phyloP scores from a whole-genome alignment of 2,888 invertebrate species.

The Tuberolachnus salignus region DNA sequence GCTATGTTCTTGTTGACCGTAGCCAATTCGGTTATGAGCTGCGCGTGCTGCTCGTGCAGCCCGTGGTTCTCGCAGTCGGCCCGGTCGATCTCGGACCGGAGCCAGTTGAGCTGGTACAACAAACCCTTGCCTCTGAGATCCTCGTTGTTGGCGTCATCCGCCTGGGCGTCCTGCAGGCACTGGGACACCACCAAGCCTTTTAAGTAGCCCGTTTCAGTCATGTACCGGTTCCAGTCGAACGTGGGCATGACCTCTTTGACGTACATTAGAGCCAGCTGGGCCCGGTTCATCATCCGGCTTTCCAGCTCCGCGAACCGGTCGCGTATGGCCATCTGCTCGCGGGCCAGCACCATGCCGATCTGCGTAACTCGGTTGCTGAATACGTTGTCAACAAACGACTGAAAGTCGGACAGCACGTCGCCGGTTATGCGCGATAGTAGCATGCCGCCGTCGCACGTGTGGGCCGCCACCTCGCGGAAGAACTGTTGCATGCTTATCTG shows the following conservation, averaged over 20 bases:
- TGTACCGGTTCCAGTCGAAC: conserved; percentile 36
- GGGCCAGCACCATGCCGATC: conserved; percentile 33
- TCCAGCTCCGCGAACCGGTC: conserved; percentile 27
- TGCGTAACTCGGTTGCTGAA: conserved; percentile 31
- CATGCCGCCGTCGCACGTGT: conserved; percentile 26
- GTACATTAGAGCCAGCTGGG: conserved; percentile 5
- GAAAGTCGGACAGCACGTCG: conserved; percentile 28
- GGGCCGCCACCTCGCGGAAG: conserved; percentile 23
- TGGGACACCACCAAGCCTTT: background rate
- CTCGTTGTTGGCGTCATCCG: background rate
- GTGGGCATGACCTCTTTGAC: conserved; percentile 13
- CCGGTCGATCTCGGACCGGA: conserved; percentile 51
- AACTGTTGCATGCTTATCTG: background rate
- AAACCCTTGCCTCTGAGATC: conserved; percentile 2
- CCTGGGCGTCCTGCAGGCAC: background rate
- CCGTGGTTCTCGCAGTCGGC: conserved; percentile 20
- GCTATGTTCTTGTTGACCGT: conserved; percentile 2
- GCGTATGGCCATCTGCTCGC: conserved; percentile 12
- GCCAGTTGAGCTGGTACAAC: conserved; percentile 48
- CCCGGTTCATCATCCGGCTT: conserved; percentile 12
- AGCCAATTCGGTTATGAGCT: conserved; percentile 10
- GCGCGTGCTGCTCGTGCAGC: conserved; percentile 5
- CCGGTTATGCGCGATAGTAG: conserved; percentile 5
- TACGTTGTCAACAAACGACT: conserved; percentile 27
- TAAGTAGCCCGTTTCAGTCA: background rate